These are phyloP conservation scores for Manduca sexta DNA, from an alignment of 1,140 invertebrate species.

Conservation along the genomic window DNA sequence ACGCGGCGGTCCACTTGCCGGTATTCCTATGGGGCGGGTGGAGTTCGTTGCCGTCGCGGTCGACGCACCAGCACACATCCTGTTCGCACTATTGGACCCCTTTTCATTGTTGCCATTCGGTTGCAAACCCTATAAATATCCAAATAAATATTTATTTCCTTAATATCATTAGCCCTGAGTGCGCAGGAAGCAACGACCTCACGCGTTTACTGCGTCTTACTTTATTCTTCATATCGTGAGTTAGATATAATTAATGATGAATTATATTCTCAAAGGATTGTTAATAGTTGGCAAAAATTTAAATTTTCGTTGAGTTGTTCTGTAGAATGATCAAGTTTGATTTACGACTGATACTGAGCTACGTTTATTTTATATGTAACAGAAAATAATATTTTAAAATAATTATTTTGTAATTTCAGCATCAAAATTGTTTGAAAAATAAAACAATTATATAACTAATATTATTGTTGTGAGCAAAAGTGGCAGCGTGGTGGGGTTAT, in stretches of 20 bases:
- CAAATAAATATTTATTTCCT: slow-evolving; percentile 25
- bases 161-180: slow-evolving; percentile 4
- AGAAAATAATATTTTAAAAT: no score
- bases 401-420: no score
- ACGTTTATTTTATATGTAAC: no score
- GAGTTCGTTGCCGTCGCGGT: slow-evolving; percentile 46
- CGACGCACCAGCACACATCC: slow-evolving; percentile 47
- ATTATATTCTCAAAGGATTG: background rate
- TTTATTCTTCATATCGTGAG: background rate
- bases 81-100: slow-evolving; percentile 33
- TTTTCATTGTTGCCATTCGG: slow-evolving; percentile 36
- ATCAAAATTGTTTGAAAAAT: no score
- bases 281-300: no score
- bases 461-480: no score
- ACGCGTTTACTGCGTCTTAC: slow-evolving; percentile 18
- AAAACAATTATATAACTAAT: no score
- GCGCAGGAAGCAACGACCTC: slow-evolving; percentile 15
- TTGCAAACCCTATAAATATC: slow-evolving; percentile 11
- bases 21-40: slow-evolving; percentile 35
- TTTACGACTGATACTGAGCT: no score
- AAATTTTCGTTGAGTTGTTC: no score
- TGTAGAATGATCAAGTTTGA: no score
- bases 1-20: slow-evolving; percentile 8
- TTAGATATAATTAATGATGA: background rate
- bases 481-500: no score